phyloP scores from a whole-genome alignment of 2,797 vertebrate species.

The Pseudochaenichthys georgianus region DNA sequence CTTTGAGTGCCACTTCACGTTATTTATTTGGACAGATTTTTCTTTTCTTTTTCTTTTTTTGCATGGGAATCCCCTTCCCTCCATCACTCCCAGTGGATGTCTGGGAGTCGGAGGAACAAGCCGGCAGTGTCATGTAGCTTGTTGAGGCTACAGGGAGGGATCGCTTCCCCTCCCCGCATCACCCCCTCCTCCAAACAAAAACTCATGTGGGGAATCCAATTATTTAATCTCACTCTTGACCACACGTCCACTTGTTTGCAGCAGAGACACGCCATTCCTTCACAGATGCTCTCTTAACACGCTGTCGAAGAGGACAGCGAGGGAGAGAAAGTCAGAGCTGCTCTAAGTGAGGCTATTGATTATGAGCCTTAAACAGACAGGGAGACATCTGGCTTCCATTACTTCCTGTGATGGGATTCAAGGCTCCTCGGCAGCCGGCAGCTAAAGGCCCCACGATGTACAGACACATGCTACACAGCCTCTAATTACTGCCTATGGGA shows the following conservation, averaged over 20 bases:
- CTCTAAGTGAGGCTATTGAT: conserved; percentile 86
- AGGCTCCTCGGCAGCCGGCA: conserved; percentile 83
- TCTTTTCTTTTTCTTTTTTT: conserved; percentile 48
- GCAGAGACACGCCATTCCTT: conserved; percentile 80
- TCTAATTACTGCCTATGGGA: conserved; percentile 89
- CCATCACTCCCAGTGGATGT: conserved; percentile 61
- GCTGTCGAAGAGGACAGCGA: conserved; percentile 77
- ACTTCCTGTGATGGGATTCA: conserved; percentile 81
- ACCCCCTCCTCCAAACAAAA: conserved; percentile 56
- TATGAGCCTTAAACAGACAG: conserved; percentile 88
- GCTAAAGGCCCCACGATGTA: conserved; percentile 81
- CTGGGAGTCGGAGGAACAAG: conserved; percentile 57
- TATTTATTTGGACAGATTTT: conserved; percentile 81
- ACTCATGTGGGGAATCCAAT: conserved; percentile 76
- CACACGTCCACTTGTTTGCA: conserved; percentile 75
- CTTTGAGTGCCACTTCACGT: conserved; percentile 79
- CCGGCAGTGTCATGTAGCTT: conserved; percentile 73
- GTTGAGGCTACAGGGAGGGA: conserved; percentile 73
- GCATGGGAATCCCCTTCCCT: conserved; percentile 68
- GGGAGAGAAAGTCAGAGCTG: conserved; percentile 65
- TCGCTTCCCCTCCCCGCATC: conserved; percentile 61
- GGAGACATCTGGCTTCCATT: conserved; percentile 94
- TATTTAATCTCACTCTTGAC: conserved; percentile 87
- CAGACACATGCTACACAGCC: conserved; percentile 89
- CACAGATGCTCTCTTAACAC: conserved; percentile 90